These are phyloP conservation scores for Dexiosoma caninum DNA, from an alignment of 2,888 invertebrate genomes.

Conservation along the genomic window DNA sequence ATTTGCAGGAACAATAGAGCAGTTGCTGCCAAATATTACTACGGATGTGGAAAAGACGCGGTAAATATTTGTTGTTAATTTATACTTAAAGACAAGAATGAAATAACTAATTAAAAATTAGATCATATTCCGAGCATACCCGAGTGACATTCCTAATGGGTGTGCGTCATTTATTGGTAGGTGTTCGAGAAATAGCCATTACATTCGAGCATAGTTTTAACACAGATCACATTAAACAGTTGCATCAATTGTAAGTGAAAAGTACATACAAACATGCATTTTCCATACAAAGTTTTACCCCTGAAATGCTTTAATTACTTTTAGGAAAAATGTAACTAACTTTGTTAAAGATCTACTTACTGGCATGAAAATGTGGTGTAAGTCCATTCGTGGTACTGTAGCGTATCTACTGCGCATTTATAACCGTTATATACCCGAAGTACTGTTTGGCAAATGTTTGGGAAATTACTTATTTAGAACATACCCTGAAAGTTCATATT, in stretches of 20 bases:
- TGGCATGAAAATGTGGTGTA: slow-evolving; percentile 64
- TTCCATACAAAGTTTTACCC: not conserved
- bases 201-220: slow-evolving; percentile 66
- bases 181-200: slow-evolving; percentile 66
- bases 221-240: slow-evolving; percentile 65
- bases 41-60: slow-evolving; percentile 35
- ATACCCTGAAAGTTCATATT: slow-evolving; percentile 64
- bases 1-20: slow-evolving; percentile 63
- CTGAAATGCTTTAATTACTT: not conserved
- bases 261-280: too few species aligned
- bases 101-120: not conserved
- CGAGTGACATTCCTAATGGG: slow-evolving; percentile 64
- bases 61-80: slow-evolving; percentile 30
- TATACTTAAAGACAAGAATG: too few species aligned
- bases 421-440: slow-evolving; percentile 67
- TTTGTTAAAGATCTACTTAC: slow-evolving; percentile 63
- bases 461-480: slow-evolving; percentile 60
- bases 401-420: slow-evolving; percentile 62
- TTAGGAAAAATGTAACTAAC: slow-evolving; percentile 64
- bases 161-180: slow-evolving; percentile 65
- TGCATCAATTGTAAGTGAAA: slow-evolving; percentile 65
- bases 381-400: slow-evolving; percentile 59
- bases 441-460: slow-evolving; percentile 66
- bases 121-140: slow-evolving; percentile 60
- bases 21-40: slow-evolving; percentile 63